Percentiles rank a stretch among this genome's conserved stretches.
These are phyloP conservation scores for Meda fulgida DNA, from an alignment of 2,797 vertebrate genomes.

Conservation along the genomic window DNA sequence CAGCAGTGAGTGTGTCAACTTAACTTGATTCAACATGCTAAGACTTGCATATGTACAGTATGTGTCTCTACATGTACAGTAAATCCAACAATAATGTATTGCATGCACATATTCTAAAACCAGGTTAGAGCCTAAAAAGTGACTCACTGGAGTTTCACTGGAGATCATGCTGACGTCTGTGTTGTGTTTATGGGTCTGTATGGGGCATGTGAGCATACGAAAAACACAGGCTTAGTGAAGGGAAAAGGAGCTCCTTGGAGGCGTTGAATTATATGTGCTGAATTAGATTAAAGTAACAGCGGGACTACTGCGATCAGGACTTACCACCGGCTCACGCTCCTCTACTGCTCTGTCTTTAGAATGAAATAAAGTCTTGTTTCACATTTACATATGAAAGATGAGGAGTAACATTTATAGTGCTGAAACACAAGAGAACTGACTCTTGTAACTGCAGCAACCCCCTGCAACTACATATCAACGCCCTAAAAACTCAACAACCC, in stretches of 20 bases:
- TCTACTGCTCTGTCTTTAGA: neutral
- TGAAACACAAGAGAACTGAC: neutral
- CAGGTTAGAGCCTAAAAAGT: neutral
- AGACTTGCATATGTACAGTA: neutral
- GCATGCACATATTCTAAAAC: slow-evolving; percentile 1
- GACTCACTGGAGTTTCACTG: slow-evolving; percentile 15
- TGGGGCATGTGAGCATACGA: neutral
- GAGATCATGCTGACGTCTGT: slow-evolving; percentile 14
- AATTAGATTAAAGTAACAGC: slow-evolving; percentile 32
- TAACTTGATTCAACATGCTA: neutral
- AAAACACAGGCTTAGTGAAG: slow-evolving; percentile 46
- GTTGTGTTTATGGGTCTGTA: slow-evolving; percentile 31
- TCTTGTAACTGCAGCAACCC: neutral
- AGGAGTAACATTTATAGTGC: neutral
- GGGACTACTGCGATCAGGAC: neutral
- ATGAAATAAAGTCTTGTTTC: slow-evolving; percentile 5
- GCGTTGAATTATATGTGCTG: slow-evolving; percentile 63
- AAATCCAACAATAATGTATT: neutral
- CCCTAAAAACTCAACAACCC: neutral
- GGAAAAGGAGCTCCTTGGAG: slow-evolving; percentile 56
- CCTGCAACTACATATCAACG: neutral
- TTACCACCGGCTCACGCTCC: neutral
- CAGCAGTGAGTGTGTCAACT: neutral
- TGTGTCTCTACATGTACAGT: neutral
- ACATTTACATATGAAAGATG: neutral